Conservation (phyloP, 2,113 vertebrate species). For the Connochaetes taurinus region DNA sequence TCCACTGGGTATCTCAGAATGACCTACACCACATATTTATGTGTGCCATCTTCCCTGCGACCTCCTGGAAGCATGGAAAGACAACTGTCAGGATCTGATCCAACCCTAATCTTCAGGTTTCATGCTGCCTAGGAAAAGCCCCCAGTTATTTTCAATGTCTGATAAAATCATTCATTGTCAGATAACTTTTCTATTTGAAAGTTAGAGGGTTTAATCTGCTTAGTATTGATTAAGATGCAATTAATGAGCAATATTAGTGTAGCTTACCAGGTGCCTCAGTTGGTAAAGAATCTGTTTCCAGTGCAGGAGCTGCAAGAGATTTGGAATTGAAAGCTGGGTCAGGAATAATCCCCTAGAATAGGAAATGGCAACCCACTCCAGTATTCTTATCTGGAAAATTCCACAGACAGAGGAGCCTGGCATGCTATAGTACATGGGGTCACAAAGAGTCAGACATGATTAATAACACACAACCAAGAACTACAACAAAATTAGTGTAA, state of each 20-base stretch:
- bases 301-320: background rate
- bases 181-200: background rate
- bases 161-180: background rate
- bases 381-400: background rate
- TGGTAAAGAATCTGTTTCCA: background rate
- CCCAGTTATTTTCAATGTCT: background rate
- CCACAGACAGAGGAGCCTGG: background rate
- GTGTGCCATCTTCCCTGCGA: background rate
- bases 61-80: background rate
- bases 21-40: background rate
- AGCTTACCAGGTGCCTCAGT: background rate
- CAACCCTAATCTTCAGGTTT: background rate
- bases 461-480: background rate
- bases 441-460: background rate
- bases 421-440: background rate
- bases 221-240: background rate
- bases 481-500: background rate
- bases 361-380: background rate
- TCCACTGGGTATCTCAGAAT: background rate
- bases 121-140: background rate
- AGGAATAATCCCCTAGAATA: background rate
- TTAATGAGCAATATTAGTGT: background rate
- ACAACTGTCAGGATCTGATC: background rate
- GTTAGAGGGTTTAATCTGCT: background rate
- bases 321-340: background rate